Conservation (phyloP, 2,888 invertebrate genomes). For the Lochmaea capreae region DNA sequence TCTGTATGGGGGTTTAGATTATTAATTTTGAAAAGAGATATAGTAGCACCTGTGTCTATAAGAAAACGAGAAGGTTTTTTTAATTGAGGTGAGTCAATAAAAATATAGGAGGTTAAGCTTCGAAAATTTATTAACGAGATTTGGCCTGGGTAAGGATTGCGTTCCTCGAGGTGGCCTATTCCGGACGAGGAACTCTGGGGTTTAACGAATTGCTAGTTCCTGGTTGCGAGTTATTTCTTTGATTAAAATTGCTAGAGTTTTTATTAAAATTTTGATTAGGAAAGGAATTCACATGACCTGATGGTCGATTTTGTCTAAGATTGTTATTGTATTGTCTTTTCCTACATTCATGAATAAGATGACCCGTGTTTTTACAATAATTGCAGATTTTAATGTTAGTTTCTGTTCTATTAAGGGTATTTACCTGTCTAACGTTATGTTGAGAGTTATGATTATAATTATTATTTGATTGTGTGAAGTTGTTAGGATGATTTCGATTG, state of each 20-base stretch:
- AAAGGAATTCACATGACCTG: background rate
- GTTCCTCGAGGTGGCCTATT: slow-evolving; percentile 1
- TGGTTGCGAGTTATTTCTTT: background rate
- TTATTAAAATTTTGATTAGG: slow-evolving; percentile 22
- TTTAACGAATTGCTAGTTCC: background rate
- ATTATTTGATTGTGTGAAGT: slow-evolving; percentile 2
- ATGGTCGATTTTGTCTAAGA: background rate
- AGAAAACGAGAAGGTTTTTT: slow-evolving; percentile 39
- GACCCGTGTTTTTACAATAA: slow-evolving; percentile 37
- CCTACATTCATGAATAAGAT: slow-evolving; percentile 36
- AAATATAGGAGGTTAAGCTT: background rate
- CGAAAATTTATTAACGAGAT: background rate
- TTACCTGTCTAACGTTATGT: background rate
- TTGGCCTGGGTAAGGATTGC: background rate
- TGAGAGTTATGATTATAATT: background rate
- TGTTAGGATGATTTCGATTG: background rate
- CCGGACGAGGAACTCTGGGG: background rate
- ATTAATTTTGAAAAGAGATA: slow-evolving; percentile 42
- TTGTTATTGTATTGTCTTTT: slow-evolving; percentile 40
- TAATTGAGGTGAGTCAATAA: background rate
- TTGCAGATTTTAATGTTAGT: slow-evolving; percentile 23
- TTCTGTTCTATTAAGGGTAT: background rate
- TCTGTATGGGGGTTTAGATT: slow-evolving; percentile 21
- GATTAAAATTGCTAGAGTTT: background rate
- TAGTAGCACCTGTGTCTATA: slow-evolving; percentile 48